Conservation (phyloP, 2,888 invertebrate genomes). For the Chesias legatella region DNA sequence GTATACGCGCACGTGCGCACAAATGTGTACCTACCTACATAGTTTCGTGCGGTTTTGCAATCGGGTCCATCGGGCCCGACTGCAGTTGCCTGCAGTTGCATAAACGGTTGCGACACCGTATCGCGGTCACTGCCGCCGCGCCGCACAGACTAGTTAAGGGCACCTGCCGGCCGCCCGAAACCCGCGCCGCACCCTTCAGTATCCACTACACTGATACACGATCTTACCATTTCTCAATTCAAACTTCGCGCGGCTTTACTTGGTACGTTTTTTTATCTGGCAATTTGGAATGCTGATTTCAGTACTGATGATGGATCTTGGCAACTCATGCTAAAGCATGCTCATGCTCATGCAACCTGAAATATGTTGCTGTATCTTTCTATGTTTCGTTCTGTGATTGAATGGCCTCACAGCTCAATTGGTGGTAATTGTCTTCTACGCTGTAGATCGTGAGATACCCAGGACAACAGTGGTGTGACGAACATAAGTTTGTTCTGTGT, state of each 20-base stretch:
- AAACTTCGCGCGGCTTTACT: background rate
- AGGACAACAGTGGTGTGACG: too few relatives aligned
- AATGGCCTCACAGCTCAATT: too few relatives aligned
- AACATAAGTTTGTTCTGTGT: too few relatives aligned
- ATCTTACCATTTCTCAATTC: background rate
- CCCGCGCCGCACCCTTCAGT: constrained; percentile 62
- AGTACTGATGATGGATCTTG: too few relatives aligned
- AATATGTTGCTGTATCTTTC: too few relatives aligned
- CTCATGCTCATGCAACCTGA: too few relatives aligned
- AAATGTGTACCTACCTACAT: constrained; percentile 33
- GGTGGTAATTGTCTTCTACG: too few relatives aligned
- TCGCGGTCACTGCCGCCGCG: constrained; percentile 78
- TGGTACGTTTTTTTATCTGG: too few relatives aligned
- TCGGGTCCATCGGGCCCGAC: constrained; percentile 63
- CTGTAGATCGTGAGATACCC: too few relatives aligned
- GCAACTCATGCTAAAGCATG: too few relatives aligned
- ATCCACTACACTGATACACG: constrained; percentile 11
- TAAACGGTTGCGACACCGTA: constrained; percentile 71
- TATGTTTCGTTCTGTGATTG: too few relatives aligned
- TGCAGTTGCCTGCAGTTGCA: constrained; percentile 74
- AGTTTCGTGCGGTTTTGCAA: constrained; percentile 59
- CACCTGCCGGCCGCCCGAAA: constrained; percentile 55
- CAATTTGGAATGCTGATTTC: too few relatives aligned
- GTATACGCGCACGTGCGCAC: constrained; percentile 45
- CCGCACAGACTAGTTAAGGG: constrained; percentile 56